phyloP scores from a whole-genome alignment of 2,888 invertebrate genomes.

The Metallyticus violacea region DNA sequence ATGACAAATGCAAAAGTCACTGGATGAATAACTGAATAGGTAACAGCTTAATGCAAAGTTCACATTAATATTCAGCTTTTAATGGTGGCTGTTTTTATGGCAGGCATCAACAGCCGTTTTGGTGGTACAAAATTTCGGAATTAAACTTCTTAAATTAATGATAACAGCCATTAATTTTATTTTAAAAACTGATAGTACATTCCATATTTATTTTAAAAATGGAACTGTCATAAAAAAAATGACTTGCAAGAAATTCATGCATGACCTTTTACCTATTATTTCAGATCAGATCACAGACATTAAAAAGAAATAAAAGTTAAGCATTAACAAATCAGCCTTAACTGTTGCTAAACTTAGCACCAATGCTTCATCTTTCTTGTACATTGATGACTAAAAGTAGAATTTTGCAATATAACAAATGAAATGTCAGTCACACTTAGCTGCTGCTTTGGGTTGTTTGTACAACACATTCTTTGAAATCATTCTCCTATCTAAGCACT shows the following conservation, averaged over 20 bases:
- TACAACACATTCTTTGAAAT: too few species aligned
- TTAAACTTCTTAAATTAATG: too few species aligned
- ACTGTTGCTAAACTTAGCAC: background rate
- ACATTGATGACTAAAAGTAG: background rate
- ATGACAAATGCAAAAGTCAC: too few species aligned
- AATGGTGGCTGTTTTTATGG: too few species aligned
- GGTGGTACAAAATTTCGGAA: background rate
- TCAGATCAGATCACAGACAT: background rate
- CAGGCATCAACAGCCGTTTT: background rate
- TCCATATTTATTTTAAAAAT: background rate
- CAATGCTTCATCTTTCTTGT: background rate
- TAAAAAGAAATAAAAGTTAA: background rate
- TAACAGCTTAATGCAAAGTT: too few species aligned
- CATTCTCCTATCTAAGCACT: constrained; percentile 51
- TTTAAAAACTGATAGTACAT: too few species aligned
- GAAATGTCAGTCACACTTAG: background rate
- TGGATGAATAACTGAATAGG: too few species aligned
- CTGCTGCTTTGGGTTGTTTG: background rate
- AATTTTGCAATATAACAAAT: background rate
- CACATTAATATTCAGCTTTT: too few species aligned
- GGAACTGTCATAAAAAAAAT: background rate
- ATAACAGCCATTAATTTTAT: too few species aligned
- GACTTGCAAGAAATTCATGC: background rate
- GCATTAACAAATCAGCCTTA: background rate
- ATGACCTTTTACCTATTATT: background rate